phyloP scores from a whole-genome alignment of 2,888 invertebrate species.

The Tolmerus cingulatus region DNA sequence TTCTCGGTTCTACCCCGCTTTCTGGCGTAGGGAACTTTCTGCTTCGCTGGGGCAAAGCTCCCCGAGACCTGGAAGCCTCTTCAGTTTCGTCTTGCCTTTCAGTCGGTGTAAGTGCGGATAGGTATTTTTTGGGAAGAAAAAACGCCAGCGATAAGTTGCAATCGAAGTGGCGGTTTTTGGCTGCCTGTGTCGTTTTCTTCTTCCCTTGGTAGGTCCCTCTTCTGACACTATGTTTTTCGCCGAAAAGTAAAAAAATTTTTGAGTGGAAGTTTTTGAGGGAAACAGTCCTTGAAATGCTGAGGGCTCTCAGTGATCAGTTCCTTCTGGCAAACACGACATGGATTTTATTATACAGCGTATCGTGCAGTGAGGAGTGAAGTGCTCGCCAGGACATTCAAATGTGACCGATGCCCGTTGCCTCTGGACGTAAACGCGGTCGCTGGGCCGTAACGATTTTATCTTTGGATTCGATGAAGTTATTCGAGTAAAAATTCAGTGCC shows the following conservation, averaged over 20 bases:
- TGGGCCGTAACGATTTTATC: not conserved
- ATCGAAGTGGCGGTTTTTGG: slow-evolving; percentile 25
- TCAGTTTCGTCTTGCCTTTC: slow-evolving; percentile 46
- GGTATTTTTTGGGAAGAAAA: not conserved
- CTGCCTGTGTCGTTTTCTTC: not conserved
- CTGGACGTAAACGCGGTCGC: not conserved
- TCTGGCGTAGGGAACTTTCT: not conserved
- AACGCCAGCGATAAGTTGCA: not conserved
- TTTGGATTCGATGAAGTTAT: not conserved
- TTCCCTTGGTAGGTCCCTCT: not conserved
- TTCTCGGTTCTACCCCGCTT: not conserved
- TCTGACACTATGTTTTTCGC: not conserved
- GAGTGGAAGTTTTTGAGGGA: not conserved
- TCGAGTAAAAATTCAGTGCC: not conserved
- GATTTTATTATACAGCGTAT: not conserved
- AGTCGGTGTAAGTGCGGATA: slow-evolving; percentile 40
- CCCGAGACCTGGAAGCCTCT: not conserved
- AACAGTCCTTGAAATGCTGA: slow-evolving; percentile 4
- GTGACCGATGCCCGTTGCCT: not conserved
- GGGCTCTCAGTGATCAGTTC: not conserved
- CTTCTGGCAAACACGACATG: not conserved
- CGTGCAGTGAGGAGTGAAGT: slow-evolving; percentile 5
- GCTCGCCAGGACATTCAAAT: not conserved
- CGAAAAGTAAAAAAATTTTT: not conserved
- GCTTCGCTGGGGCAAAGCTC: slow-evolving; percentile 27